Base-by-base conservation (phyloP, 1,140 invertebrate genomes). In the Scylla paramamosain region DNA sequence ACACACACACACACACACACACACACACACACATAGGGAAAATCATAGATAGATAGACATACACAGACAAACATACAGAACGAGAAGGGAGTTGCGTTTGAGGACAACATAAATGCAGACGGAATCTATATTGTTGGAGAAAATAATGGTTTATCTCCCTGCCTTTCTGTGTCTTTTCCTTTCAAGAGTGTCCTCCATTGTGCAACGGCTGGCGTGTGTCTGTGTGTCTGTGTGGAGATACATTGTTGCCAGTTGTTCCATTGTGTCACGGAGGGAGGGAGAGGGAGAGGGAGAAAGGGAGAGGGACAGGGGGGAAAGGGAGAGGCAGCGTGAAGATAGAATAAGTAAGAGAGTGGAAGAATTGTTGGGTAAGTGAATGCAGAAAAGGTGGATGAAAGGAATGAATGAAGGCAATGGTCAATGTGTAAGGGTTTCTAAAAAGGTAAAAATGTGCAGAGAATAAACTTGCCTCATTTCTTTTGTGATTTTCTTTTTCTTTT, bases 161-260 rank as follows among this genome's bases (percentile, higher is more conserved):
- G 67, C 67, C 67, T 77, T 77, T 77, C 67, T 77, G 67, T 77
- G 10, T 67, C 10, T 67, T 8, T n/a, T 77, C 67, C 67, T 77
- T 77, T 77, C n/a, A 77, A n/a, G 67, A 77, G 25, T 77, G n/a
- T 77, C 67, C 67, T 59, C 67, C 67, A 77, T 77, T 77, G 67
- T 77, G 67, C 67, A 12, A 0, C 4, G 67, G 67, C 67, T 77
- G 67, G 12, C 67, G 67, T 77, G 25, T 77, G 67, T 77, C 67
- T 77, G 67, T 77, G 67, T n/a, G 20, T 39, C 39, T 39, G 39
- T 39, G 39, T 39, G 67, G 25, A n/a, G 67, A 77, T 12, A 77
- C 67, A 77, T 77, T 77, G 67, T 77, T 77, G 67, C 67, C 25
- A n/a, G 67, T n/a, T 77, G 67, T n/a, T n/a, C 67, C 25, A 77